Conservation (phyloP, 2,113 vertebrate species). For the Pomatostomus ruficeps region DNA sequence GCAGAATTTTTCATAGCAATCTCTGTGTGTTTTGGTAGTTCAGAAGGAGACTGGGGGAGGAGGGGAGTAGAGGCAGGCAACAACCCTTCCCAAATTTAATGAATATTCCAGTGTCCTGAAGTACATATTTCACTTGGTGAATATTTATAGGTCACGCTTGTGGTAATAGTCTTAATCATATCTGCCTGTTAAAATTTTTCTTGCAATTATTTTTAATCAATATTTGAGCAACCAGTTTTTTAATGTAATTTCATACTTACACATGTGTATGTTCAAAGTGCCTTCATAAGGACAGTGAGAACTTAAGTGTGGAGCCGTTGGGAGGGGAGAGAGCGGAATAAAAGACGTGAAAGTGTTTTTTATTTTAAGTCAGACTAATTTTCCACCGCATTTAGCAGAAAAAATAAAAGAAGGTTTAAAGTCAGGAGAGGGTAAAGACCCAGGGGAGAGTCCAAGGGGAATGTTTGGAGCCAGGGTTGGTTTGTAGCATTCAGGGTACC, state of each 20-base stretch:
- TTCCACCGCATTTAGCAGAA: neutral
- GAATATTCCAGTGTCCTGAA: neutral
- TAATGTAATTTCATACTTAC: neutral
- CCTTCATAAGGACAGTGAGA: fast-evolving
- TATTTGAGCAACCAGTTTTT: neutral
- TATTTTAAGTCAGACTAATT: neutral
- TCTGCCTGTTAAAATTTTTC: neutral
- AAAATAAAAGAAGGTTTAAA: neutral
- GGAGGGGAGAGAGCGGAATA: neutral
- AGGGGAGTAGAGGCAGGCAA: fast-evolving
- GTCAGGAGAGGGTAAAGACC: neutral
- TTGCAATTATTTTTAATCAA: neutral
- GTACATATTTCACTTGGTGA: neutral
- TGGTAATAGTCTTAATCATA: neutral
- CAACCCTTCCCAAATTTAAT: neutral
- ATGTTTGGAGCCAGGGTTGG: neutral
- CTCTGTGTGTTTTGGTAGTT: neutral
- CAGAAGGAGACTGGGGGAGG: fast-evolving
- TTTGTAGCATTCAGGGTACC: neutral
- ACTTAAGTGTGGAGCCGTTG: neutral
- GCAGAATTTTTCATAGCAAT: neutral
- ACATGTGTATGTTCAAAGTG: fast-evolving
- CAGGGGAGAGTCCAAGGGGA: neutral
- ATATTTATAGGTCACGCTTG: neutral
- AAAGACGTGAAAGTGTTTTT: neutral